These are phyloP conservation scores for Mesoligia furuncula DNA, from an alignment of 2,888 invertebrate species.

Conservation along the genomic window DNA sequence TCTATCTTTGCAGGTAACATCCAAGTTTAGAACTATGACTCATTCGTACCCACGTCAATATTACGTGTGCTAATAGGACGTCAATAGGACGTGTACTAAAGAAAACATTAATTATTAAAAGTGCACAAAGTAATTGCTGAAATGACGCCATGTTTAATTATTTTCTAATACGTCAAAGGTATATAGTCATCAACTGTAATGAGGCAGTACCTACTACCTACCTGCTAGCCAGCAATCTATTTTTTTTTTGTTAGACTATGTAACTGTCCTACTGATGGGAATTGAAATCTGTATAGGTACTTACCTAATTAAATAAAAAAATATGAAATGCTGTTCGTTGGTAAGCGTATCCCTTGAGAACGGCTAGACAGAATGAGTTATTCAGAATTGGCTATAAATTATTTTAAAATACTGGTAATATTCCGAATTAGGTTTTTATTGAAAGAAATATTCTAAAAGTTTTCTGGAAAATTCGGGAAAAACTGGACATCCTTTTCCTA, in stretches of 20 bases:
- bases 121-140: slow-evolving; percentile 23
- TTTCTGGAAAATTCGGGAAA: neutral
- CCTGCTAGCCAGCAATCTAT: neutral
- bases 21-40: slow-evolving; percentile 29
- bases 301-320: neutral
- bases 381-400: neutral
- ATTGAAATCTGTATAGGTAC: no score
- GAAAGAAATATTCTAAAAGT: neutral
- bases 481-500: neutral
- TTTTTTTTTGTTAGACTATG: no score
- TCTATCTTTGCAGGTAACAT: slow-evolving; percentile 7
- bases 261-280: no score
- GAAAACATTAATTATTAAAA: slow-evolving; percentile 26
- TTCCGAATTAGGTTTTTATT: neutral
- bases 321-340: neutral
- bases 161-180: slow-evolving; percentile 7
- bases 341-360: neutral
- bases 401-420: neutral
- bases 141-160: slow-evolving; percentile 42
- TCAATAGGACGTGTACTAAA: slow-evolving; percentile 28
- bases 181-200: neutral
- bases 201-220: neutral
- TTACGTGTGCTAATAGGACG: no score
- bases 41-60: slow-evolving; percentile 23
- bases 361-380: neutral